Percentiles rank a stretch among this genome's conserved stretches.
phyloP scores from a whole-genome alignment of 2,888 invertebrate species.

The Subacronicta megacephala region DNA sequence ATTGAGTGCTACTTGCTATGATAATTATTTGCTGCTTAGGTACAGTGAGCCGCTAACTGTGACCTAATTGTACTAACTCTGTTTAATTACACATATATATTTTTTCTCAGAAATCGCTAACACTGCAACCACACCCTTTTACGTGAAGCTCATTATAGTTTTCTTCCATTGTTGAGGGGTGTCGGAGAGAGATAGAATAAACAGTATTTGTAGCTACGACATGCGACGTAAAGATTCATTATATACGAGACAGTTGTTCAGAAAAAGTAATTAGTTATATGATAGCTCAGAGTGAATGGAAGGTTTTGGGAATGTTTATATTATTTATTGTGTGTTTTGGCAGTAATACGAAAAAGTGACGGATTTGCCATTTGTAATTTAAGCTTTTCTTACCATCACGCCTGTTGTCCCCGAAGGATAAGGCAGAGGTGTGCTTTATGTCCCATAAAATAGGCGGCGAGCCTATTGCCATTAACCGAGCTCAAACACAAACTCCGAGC shows the following conservation, averaged over 20 bases:
- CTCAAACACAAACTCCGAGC: no score
- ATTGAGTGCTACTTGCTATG: no score
- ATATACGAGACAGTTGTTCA: conserved; percentile 56
- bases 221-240: conserved; percentile 61
- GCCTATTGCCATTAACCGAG: no score
- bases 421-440: no score
- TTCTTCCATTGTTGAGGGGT: conserved; percentile 72
- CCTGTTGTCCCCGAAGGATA: no score
- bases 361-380: no score
- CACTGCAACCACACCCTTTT: conserved; percentile 47
- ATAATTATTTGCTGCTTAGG: no score
- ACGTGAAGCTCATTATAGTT: conserved; percentile 76
- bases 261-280: conserved; percentile 62
- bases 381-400: no score
- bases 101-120: conserved; percentile 11
- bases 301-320: conserved; percentile 9
- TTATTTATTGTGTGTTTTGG: conserved; percentile 1
- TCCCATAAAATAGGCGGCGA: no score
- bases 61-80: neutral
- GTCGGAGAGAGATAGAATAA: conserved; percentile 53
- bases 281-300: conserved; percentile 42
- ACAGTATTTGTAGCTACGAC: conserved; percentile 42
- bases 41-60: no score
- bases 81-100: no score
- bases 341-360: no score